Evolutionary conservation across 2,797 vertebrate species (phyloP), one percentile per base, ranked within the genome.

Genomic region (Ispidina picta): DNA sequence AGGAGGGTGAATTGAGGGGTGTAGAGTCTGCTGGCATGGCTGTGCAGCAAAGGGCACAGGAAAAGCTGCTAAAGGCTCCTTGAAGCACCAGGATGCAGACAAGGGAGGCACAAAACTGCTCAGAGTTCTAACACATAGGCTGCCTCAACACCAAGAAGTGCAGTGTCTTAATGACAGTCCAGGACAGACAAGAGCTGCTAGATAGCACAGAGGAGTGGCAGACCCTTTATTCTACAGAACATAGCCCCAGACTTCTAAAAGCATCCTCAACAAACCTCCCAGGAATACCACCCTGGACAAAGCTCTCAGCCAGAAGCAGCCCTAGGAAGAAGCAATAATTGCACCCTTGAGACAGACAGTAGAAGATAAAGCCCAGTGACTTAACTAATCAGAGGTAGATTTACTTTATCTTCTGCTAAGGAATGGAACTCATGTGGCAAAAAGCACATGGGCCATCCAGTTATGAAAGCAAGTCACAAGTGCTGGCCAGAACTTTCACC

Each of bases 81-180:
- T 5, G 25, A 18, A 21, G 21, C 48, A 1, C 21, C 22, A 9
- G 44, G 43, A 12, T 74, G 51, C 3, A 5, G 29, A 4, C 15
- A 11, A 26, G 10, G 33, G 31, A 48, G 21, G 21, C 28, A 59
- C 48, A 6, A 54, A 59, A 59, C 7, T 1, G 28, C n/a, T 66
- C 26, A 0, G 29, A 1, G 0, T 21, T 55, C 15, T 31, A 11
- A 21, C 12, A 14, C 20, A 0, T 18, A 43, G 12, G 43, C 26
- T 35, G 48, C 51, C 46, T 29, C 8, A n/a, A 17, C 31, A 52
- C 43, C 39, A 43, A 35, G 51, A 76, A 83, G 23, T 0, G 2
- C 3, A 5, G 19, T 0, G 0, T 20, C 28, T 22, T 28, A 26
- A 21, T 4, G 12, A 31, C 1, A 8, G n/a, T 19, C 41, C 39